Evolutionary conservation across 2,113 vertebrate species (phyloP).

Genomic region (Chaetodon trifascialis): DNA sequence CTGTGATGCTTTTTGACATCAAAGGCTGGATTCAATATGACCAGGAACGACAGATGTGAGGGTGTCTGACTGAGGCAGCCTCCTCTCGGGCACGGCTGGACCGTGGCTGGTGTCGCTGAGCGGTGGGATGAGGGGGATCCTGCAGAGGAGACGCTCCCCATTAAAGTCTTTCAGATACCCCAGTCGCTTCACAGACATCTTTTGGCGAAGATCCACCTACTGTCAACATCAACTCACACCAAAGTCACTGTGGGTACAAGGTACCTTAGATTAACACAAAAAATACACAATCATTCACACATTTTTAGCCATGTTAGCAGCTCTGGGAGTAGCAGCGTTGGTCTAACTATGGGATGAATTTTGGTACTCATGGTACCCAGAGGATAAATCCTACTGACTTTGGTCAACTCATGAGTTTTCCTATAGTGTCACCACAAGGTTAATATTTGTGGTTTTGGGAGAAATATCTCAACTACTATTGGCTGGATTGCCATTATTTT

Average conservation of each 20-base stretch:
- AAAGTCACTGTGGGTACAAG: neutral
- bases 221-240: neutral
- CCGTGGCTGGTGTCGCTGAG: conserved; percentile 29
- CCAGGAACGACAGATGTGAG: conserved; percentile 31
- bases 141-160: conserved; percentile 15
- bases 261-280: neutral
- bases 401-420: too few relatives aligned
- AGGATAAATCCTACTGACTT: too few relatives aligned
- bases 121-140: conserved; percentile 37
- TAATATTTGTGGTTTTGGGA: too few relatives aligned
- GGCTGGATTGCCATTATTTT: neutral
- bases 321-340: neutral
- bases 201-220: neutral
- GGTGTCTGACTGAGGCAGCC: conserved; percentile 4
- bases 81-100: conserved; percentile 13
- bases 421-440: too few relatives aligned
- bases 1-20: conserved; percentile 10
- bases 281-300: neutral
- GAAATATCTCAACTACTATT: neutral
- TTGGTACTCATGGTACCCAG: too few relatives aligned
- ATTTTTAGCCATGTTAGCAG: neutral
- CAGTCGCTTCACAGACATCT: neutral
- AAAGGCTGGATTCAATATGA: conserved; percentile 37
- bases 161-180: conserved; percentile 16
- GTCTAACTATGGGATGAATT: neutral